Percentiles rank a stretch among this genome's conserved stretches.
Evolutionary conservation across 2,113 vertebrate genomes (phyloP).

Genomic region (Hucho hucho): DNA sequence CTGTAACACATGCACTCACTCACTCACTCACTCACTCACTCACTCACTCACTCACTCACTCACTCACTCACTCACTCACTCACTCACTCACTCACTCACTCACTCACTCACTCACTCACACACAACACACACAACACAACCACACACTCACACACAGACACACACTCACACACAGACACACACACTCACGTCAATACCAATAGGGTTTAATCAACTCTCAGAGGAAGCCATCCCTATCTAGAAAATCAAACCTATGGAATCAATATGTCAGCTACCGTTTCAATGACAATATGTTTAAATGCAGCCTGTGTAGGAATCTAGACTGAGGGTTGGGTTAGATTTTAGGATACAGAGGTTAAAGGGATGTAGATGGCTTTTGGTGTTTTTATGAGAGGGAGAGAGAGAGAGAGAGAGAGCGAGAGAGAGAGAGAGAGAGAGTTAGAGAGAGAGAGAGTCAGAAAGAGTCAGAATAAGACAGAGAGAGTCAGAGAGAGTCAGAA

Average conservation of each 20-base stretch:
- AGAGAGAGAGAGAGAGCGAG: too few species aligned
- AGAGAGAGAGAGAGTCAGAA: too few species aligned
- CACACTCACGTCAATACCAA: slow-evolving; percentile 65
- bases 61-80: not conserved
- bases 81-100: too few species aligned
- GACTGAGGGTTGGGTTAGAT: too few species aligned
- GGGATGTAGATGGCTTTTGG: too few species aligned
- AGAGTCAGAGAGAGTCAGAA: too few species aligned
- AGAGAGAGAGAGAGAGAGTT: too few species aligned
- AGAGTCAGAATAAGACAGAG: too few species aligned
- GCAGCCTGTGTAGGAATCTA: slow-evolving; percentile 68
- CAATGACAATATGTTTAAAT: slow-evolving; percentile 43
- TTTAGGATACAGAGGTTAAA: too few species aligned
- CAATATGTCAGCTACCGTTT: not conserved
- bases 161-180: slow-evolving; percentile 13
- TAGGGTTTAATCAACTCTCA: slow-evolving; percentile 75
- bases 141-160: not conserved
- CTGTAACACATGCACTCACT: too few species aligned
- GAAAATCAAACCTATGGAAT: too few species aligned
- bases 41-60: not conserved
- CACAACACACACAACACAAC: slow-evolving; percentile 1
- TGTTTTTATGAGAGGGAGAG: too few species aligned
- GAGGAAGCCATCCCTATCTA: slow-evolving; percentile 68
- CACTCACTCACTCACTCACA: slow-evolving; percentile 1
- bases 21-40: not conserved